Conservation (phyloP, 2,797 vertebrate species). For the Anguilla anguilla region DNA sequence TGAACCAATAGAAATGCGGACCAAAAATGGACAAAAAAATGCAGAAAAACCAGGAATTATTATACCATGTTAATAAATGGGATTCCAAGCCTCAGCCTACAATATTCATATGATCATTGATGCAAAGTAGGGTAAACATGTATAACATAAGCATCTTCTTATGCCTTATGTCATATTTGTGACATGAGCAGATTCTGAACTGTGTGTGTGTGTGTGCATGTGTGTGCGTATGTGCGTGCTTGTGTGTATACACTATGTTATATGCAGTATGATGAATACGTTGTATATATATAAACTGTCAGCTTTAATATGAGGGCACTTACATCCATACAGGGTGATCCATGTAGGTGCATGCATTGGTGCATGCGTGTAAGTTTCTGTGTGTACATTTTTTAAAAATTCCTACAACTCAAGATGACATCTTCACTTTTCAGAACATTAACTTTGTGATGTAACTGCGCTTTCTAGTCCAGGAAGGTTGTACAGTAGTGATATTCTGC, state of each 20-base stretch:
- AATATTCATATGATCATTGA: too few relatives aligned
- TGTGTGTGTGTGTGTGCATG: too few relatives aligned
- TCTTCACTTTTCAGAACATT: conserved; percentile 69
- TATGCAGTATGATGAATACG: too few relatives aligned
- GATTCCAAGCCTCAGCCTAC: too few relatives aligned
- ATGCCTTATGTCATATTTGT: too few relatives aligned
- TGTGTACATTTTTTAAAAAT: background rate
- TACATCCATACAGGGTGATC: too few relatives aligned
- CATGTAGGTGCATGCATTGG: too few relatives aligned
- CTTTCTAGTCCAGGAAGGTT: conserved; percentile 56
- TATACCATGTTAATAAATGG: background rate
- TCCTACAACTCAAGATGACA: background rate
- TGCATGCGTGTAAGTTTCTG: background rate
- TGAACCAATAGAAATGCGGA: background rate
- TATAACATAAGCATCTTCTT: background rate
- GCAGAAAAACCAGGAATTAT: background rate
- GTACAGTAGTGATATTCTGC: background rate
- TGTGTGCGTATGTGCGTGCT: too few relatives aligned
- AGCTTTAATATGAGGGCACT: too few relatives aligned
- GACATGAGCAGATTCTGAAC: too few relatives aligned
- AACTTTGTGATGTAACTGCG: conserved; percentile 71
- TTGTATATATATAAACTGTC: too few relatives aligned
- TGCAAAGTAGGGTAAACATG: background rate
- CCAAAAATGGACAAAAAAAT: background rate
- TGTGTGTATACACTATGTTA: too few relatives aligned